Evolutionary conservation across 2,888 invertebrate genomes (phyloP).

Genomic region (Nineta flava): DNA sequence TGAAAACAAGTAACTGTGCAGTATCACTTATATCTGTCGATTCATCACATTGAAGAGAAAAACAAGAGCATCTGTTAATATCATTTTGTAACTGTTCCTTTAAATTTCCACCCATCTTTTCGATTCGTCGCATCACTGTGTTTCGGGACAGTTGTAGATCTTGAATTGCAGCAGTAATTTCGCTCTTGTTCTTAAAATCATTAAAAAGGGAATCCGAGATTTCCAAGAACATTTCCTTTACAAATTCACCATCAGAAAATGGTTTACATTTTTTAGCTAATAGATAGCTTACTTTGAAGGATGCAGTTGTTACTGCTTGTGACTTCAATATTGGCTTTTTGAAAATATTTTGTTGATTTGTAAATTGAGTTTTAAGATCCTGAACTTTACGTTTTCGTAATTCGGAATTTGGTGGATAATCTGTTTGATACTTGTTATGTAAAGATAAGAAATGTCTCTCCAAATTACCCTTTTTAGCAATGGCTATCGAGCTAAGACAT

Average conservation of each 20-base stretch:
- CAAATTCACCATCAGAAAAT: constrained; percentile 12
- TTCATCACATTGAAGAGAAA: constrained; percentile 10
- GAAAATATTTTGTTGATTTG: constrained; percentile 12
- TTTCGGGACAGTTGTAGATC: constrained; percentile 11
- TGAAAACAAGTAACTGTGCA: constrained; percentile 11
- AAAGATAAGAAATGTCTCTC: constrained; percentile 11
- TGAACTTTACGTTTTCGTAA: constrained; percentile 10
- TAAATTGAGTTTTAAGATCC: constrained; percentile 10
- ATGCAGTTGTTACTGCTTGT: constrained; percentile 10
- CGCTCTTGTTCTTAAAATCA: constrained; percentile 11
- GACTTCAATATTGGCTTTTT: constrained; percentile 11
- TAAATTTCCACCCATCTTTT: constrained; percentile 8
- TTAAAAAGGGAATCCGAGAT: constrained; percentile 11
- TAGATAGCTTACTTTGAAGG: constrained; percentile 12
- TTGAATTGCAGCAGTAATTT: constrained; percentile 10
- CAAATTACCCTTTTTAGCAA: constrained; percentile 11
- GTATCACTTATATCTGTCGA: constrained; percentile 7
- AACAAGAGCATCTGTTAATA: constrained; percentile 9
- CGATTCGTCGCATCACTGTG: constrained; percentile 9
- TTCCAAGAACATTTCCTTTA: constrained; percentile 11
- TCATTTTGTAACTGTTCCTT: constrained; percentile 8
- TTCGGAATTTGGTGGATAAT: constrained; percentile 10
- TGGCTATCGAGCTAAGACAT: constrained; percentile 3
- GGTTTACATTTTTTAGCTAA: constrained; percentile 12
- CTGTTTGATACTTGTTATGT: constrained; percentile 10